A percentile compares a stretch with the other conserved stretches of the same genome.
Conservation (phyloP, 1,140 invertebrate species). For the Caenorhabditis inopinata region DNA sequence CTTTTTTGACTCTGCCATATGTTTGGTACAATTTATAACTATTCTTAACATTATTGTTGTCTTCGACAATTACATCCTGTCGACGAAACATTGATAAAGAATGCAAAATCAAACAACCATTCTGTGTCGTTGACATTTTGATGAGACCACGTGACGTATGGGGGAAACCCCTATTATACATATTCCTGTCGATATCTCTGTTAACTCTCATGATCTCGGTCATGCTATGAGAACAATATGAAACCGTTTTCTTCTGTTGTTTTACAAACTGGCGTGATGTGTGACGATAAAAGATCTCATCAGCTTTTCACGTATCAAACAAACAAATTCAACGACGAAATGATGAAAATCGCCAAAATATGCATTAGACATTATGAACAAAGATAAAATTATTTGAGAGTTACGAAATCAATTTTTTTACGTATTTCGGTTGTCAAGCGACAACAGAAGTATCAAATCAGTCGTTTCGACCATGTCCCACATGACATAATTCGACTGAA, state of each 20-base stretch:
- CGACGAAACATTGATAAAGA: background rate
- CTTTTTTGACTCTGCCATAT: background rate
- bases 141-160: conserved; percentile 15
- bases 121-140: conserved; percentile 11
- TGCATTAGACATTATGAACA: too few species aligned
- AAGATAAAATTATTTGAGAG: too few species aligned
- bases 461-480: too few species aligned
- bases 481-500: too few species aligned
- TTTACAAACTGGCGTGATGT: background rate
- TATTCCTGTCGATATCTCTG: background rate
- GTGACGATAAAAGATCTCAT: background rate
- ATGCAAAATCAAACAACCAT: conserved; percentile 5
- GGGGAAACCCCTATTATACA: conserved; percentile 12
- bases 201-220: background rate
- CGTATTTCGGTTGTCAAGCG: too few species aligned
- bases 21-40: background rate
- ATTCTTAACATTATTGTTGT: background rate
- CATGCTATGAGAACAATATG: background rate
- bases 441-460: too few species aligned
- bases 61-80: background rate
- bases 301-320: too few species aligned
- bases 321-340: too few species aligned
- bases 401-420: too few species aligned
- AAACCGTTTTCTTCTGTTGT: background rate
- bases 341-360: too few species aligned